These are phyloP conservation scores for Neoaliturus tenellus DNA, from an alignment of 2,888 invertebrate genomes.

Conservation along the genomic window DNA sequence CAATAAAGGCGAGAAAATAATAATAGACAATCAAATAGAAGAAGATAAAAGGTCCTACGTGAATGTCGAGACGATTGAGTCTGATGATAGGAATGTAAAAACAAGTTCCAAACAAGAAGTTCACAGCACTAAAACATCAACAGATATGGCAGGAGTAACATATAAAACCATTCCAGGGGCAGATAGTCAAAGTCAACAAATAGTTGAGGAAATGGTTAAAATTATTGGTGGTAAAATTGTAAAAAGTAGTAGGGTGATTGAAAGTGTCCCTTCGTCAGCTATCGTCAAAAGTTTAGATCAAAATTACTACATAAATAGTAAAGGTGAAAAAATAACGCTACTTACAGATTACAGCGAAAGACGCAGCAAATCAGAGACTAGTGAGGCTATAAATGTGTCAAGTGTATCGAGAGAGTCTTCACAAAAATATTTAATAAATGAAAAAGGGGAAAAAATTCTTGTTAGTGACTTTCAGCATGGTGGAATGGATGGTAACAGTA, in stretches of 20 bases:
- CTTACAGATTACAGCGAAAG: not conserved
- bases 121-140: not conserved
- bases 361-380: not conserved
- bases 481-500: not conserved
- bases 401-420: not conserved
- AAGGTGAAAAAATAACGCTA: conserved; percentile 7
- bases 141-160: not conserved
- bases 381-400: not conserved
- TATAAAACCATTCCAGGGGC: not conserved
- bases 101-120: not conserved
- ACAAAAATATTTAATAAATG: conserved; percentile 11
- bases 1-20: not conserved
- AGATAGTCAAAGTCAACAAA: conserved; percentile 16
- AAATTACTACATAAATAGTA: not conserved
- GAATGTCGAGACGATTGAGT: not conserved
- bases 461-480: not conserved
- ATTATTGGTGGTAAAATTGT: conserved; percentile 63
- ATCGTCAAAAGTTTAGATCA: not conserved
- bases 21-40: not conserved
- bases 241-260: conserved; percentile 32
- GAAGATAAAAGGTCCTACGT: not conserved
- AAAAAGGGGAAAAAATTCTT: conserved; percentile 26
- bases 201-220: conserved; percentile 54
- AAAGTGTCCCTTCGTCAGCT: conserved; percentile 14
- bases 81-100: not conserved